Conservation (phyloP, 2,888 invertebrate species). For the Crossocerus cetratus region DNA sequence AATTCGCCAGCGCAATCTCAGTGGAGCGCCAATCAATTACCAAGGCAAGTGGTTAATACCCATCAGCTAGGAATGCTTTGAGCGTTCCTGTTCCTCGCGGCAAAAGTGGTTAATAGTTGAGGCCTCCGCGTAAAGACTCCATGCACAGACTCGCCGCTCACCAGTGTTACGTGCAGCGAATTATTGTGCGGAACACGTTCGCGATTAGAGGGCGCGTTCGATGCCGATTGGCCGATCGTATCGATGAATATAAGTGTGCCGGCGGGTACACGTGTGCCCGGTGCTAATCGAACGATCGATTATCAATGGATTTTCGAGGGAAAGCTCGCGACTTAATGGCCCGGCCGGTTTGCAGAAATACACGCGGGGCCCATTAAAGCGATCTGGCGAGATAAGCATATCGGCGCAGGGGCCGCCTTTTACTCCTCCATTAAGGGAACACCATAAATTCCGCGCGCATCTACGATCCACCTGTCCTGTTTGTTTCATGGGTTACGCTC, state of each 20-base stretch:
- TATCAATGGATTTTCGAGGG: constrained; percentile 20
- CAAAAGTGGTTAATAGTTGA: too few relatives aligned
- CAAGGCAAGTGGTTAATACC: too few relatives aligned
- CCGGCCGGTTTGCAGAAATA: background rate
- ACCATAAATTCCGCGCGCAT: constrained; percentile 39
- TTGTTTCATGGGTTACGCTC: too few relatives aligned
- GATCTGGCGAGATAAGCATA: constrained; percentile 27
- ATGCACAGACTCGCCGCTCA: too few relatives aligned
- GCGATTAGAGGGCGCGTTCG: constrained; percentile 9
- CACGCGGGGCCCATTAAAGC: constrained; percentile 13
- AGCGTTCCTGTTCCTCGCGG: too few relatives aligned
- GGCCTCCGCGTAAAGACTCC: too few relatives aligned
- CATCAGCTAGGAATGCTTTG: too few relatives aligned
- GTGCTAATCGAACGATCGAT: constrained; percentile 18
- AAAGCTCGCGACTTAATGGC: constrained; percentile 21
- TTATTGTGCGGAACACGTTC: background rate
- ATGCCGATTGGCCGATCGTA: background rate
- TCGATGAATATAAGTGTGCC: too few relatives aligned
- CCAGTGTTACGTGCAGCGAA: background rate
- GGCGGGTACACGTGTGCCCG: too few relatives aligned
- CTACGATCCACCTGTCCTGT: too few relatives aligned
- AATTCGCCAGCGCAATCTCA: too few relatives aligned
- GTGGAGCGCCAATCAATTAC: too few relatives aligned
- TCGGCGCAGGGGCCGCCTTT: constrained; percentile 25
- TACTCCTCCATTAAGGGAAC: constrained; percentile 36